Evolutionary conservation across 2,797 vertebrate species (phyloP).

Genomic region (Clamator glandarius): DNA sequence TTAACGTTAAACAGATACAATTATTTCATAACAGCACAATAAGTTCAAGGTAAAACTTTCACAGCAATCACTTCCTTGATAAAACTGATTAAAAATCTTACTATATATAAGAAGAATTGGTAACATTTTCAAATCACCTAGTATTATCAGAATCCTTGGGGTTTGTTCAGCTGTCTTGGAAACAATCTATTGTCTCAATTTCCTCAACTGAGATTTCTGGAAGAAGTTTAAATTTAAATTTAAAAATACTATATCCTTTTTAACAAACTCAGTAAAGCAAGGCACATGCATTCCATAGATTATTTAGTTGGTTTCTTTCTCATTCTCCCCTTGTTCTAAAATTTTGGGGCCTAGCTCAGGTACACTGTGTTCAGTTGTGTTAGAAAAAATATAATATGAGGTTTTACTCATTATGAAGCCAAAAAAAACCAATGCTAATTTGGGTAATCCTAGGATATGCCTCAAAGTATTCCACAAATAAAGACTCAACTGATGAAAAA

Average conservation of each 20-base stretch:
- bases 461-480: neutral
- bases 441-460: neutral
- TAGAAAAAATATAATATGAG: neutral
- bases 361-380: neutral
- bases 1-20: conserved; percentile 40
- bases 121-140: conserved; percentile 20
- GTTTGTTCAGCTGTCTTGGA: neutral
- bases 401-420: neutral
- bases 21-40: conserved; percentile 26
- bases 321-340: neutral
- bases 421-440: neutral
- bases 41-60: conserved; percentile 42
- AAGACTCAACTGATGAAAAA: neutral
- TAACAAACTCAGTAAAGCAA: neutral
- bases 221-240: neutral
- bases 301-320: neutral
- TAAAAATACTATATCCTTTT: neutral
- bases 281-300: neutral
- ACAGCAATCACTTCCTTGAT: neutral
- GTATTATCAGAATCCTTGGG: neutral
- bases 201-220: neutral
- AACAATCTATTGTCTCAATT: neutral
- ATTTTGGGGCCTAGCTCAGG: neutral
- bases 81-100: neutral
- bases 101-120: neutral